Evolutionary conservation across 2,888 invertebrate genomes (phyloP), one percentile per base, ranked within the genome.

Genomic region (Morpho helenor): DNA sequence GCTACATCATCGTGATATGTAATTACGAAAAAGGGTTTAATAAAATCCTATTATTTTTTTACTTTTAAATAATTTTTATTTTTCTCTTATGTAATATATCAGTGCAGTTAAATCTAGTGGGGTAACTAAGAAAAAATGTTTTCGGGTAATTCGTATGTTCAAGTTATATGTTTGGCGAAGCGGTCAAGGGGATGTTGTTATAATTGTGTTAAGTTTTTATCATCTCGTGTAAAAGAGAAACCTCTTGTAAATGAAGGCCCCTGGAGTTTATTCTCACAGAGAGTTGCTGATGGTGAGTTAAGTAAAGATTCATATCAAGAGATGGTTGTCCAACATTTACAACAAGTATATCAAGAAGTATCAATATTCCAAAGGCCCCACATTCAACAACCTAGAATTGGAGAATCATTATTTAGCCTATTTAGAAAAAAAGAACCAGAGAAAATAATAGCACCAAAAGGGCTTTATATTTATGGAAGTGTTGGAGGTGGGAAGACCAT

Each of bases 401-500:
- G 71, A 49, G 61, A 63, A 52, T 75, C 82, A 45, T 62, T 89
- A 22, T 84, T 88, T 63, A 84, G 71, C 56, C 82, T 87, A 60
- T 89, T 89, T 68, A 82, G 62, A 64, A 85, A 72, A 70, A 72
- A 71, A 60, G 73, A 82, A 65, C 83, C 91, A 2, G 74, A 74
- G 52, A 91, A 89, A 64, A 83, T 88, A 40, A 81, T 90, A 63
- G 91, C 91, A 45, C 96, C 96, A 0, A 94, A 94, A 81, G 98
- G 98, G 6, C 84, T 98, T 8, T 98, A 98, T 75, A 93, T 98
- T 60, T 94, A 95, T 85, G 98, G 98, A 57, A 95, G 97, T 75
- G 97, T 97, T 64, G 97, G 98, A 49, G 97, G 97, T 69, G 99
- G 99, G 49, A 99, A 99, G 92, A 99, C 99, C 7, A 99, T 99